A percentile compares a stretch with the other conserved stretches of the same genome.
These are phyloP conservation scores for Coendou prehensilis DNA, from an alignment of 2,797 vertebrate genomes.

Conservation along the genomic window DNA sequence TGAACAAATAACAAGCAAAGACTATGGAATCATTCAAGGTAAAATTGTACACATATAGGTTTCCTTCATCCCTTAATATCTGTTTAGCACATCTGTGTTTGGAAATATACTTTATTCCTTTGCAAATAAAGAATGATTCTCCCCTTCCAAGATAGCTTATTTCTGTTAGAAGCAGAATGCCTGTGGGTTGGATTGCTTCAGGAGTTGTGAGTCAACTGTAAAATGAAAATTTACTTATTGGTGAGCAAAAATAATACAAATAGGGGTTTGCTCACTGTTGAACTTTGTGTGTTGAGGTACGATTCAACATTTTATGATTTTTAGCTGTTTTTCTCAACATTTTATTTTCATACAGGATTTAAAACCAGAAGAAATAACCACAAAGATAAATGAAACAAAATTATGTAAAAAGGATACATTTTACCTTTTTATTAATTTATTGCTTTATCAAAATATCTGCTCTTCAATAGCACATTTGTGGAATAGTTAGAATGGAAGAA, in stretches of 20 bases:
- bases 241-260: not conserved
- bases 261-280: not conserved
- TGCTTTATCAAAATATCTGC: not conserved
- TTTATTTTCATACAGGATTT: constrained; percentile 6
- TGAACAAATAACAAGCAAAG: not conserved
- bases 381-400: not conserved
- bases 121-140: constrained; percentile 46
- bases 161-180: not conserved
- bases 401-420: not conserved
- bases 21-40: not conserved
- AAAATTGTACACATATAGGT: not conserved
- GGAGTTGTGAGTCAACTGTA: not conserved
- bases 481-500: not conserved
- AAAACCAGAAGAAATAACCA: not conserved
- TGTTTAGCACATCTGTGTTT: constrained; percentile 33
- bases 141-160: not conserved
- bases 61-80: not conserved
- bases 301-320: not conserved
- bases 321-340: not conserved
- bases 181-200: not conserved
- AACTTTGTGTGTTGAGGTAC: not conserved
- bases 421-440: not conserved
- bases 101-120: constrained; percentile 24
- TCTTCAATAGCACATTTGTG: not conserved
- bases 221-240: constrained; percentile 59